Conservation (phyloP, 2,888 invertebrate species). For the Drosophila algonquin region DNA sequence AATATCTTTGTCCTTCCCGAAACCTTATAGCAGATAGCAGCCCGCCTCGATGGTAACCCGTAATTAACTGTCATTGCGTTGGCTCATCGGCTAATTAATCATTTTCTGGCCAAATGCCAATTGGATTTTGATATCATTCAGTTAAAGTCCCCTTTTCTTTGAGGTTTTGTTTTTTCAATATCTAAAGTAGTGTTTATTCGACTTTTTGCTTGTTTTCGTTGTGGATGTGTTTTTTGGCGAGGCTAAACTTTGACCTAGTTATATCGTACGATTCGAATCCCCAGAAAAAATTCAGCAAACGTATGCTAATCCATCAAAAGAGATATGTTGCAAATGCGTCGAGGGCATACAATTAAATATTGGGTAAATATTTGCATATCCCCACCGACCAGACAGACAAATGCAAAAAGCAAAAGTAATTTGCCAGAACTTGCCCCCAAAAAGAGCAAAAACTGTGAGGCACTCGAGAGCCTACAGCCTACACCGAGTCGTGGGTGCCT, state of each 20-base stretch:
- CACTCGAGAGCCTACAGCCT: background rate
- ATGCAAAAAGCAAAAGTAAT: background rate
- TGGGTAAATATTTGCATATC: background rate
- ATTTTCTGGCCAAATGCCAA: slow-evolving; percentile 63
- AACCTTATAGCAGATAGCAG: background rate
- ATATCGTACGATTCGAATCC: slow-evolving; percentile 44
- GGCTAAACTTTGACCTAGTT: slow-evolving; percentile 66
- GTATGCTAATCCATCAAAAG: slow-evolving; percentile 46
- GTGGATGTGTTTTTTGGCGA: slow-evolving; percentile 27
- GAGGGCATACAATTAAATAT: background rate
- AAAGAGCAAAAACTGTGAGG: background rate
- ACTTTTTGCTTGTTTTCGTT: slow-evolving; percentile 9
- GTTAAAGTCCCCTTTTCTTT: slow-evolving; percentile 8
- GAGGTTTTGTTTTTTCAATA: slow-evolving; percentile 30
- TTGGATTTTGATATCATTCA: slow-evolving; percentile 32
- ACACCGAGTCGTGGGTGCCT: background rate
- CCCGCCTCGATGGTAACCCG: slow-evolving; percentile 42
- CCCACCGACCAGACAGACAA: background rate
- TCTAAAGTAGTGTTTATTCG: slow-evolving; percentile 30
- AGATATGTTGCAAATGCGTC: slow-evolving; percentile 23
- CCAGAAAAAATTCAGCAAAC: slow-evolving; percentile 14
- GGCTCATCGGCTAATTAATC: slow-evolving; percentile 68
- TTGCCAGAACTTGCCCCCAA: slow-evolving; percentile 11
- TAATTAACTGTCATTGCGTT: slow-evolving; percentile 42
- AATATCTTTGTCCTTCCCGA: slow-evolving; percentile 15